Percentiles rank a stretch among this genome's conserved stretches.
phyloP scores from a whole-genome alignment of 2,888 invertebrate genomes.

The Argynnis bischoffii region DNA sequence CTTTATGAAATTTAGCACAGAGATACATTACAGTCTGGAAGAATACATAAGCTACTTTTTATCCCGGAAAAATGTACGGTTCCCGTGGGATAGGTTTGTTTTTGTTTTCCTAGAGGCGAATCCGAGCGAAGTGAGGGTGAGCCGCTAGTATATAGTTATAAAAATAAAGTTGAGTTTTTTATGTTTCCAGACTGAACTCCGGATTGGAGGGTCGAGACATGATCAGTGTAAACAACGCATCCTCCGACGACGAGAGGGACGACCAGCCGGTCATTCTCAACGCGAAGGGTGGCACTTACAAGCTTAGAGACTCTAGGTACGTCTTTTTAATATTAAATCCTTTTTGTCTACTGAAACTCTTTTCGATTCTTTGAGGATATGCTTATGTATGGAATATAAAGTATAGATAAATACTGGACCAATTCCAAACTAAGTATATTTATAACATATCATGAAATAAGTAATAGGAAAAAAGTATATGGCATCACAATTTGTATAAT shows the following conservation, averaged over 20 bases:
- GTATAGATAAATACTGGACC: background rate
- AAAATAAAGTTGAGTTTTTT: conserved; percentile 7
- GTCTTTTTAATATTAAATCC: conserved; percentile 14
- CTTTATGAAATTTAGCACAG: too few species aligned
- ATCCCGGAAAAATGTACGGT: too few species aligned
- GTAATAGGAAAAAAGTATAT: background rate
- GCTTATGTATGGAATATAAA: background rate
- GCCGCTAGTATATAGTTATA: background rate
- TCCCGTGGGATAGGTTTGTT: too few species aligned
- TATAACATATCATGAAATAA: too few species aligned
- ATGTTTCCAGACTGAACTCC: conserved; percentile 65
- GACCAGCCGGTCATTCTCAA: conserved; percentile 75
- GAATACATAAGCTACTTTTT: too few species aligned
- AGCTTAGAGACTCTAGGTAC: conserved; percentile 88
- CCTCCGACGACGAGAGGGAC: conserved; percentile 72
- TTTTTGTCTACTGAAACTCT: background rate
- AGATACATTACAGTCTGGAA: too few species aligned
- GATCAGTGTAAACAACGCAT: conserved; percentile 75
- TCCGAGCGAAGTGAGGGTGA: too few species aligned
- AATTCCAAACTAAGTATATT: background rate
- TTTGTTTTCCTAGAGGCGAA: too few species aligned
- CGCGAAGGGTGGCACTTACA: conserved; percentile 84
- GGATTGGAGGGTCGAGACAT: conserved; percentile 79
- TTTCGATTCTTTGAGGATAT: too few species aligned
- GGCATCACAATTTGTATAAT: background rate